phyloP scores from a whole-genome alignment of 2,113 vertebrate genomes.

The Xiphophorus couchianus region DNA sequence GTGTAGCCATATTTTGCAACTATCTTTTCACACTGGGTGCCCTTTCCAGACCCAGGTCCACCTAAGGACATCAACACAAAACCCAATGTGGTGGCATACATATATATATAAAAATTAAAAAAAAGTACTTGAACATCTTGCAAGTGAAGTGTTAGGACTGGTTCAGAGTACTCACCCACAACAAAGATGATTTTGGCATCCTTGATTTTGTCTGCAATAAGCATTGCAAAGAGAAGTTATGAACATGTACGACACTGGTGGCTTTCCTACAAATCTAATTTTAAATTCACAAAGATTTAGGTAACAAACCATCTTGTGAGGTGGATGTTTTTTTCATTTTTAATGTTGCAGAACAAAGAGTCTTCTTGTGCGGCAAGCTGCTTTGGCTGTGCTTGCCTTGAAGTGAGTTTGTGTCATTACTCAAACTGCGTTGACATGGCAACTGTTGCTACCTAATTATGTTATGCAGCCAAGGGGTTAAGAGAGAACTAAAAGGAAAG shows the following conservation, averaged over 20 bases:
- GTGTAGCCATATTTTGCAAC: constrained; percentile 96
- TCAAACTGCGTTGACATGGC: constrained; percentile 67
- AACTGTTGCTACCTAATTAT: constrained; percentile 62
- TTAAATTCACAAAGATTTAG: not conserved
- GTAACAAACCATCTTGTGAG: constrained; percentile 38
- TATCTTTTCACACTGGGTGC: constrained; percentile 96
- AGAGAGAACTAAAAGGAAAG: not conserved
- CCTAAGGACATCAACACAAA: constrained; percentile 70
- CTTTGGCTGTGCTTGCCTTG: constrained; percentile 16
- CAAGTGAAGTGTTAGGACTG: not conserved
- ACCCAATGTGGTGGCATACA: not conserved
- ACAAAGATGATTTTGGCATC: constrained; percentile 96
- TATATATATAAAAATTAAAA: too few relatives aligned
- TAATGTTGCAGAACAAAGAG: not conserved
- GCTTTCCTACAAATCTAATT: not conserved
- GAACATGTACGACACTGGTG: not conserved
- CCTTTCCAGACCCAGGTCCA: constrained; percentile 97
- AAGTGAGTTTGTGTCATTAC: constrained; percentile 26
- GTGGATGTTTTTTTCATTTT: constrained; percentile 37
- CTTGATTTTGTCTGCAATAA: constrained; percentile 91
- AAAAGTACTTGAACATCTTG: not conserved
- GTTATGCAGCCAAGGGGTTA: not conserved
- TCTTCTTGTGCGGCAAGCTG: not conserved
- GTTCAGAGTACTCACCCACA: constrained; percentile 88
- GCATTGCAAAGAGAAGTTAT: constrained; percentile 4